These are phyloP conservation scores for Isichthys henryi DNA, from an alignment of 2,113 vertebrate genomes.

Conservation along the genomic window DNA sequence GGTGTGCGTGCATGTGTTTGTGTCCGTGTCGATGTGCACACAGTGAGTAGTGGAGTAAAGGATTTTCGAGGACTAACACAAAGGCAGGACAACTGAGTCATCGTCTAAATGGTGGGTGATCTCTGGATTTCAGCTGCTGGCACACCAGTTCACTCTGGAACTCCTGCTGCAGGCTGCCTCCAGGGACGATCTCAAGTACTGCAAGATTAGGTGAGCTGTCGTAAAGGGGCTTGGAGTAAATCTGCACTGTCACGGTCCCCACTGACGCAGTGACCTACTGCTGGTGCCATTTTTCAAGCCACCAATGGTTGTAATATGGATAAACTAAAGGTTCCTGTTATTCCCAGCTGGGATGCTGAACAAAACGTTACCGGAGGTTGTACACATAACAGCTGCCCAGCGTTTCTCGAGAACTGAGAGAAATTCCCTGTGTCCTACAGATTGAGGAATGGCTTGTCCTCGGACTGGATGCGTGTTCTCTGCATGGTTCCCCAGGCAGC, in stretches of 20 bases:
- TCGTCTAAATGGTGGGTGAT: background rate
- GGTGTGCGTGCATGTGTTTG: background rate
- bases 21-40: background rate
- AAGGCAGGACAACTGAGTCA: background rate
- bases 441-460: background rate
- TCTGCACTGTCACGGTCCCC: background rate
- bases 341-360: background rate
- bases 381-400: background rate
- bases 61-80: background rate
- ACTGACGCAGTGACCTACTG: background rate
- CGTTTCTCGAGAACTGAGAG: background rate
- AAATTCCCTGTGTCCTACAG: background rate
- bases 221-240: background rate
- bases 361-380: background rate
- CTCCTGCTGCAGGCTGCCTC: conserved; percentile 62
- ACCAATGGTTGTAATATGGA: background rate
- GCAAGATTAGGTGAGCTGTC: conserved; percentile 58
- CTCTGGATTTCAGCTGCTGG: conserved; percentile 55
- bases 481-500: background rate
- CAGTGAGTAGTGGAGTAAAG: background rate
- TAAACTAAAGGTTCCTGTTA: background rate
- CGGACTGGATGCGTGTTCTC: background rate
- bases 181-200: conserved; percentile 74
- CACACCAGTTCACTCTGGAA: conserved; percentile 72
- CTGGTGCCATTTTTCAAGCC: background rate